Evolutionary conservation across 1,140 invertebrate species (phyloP).

Genomic region (Dolichoris vasculosae): DNA sequence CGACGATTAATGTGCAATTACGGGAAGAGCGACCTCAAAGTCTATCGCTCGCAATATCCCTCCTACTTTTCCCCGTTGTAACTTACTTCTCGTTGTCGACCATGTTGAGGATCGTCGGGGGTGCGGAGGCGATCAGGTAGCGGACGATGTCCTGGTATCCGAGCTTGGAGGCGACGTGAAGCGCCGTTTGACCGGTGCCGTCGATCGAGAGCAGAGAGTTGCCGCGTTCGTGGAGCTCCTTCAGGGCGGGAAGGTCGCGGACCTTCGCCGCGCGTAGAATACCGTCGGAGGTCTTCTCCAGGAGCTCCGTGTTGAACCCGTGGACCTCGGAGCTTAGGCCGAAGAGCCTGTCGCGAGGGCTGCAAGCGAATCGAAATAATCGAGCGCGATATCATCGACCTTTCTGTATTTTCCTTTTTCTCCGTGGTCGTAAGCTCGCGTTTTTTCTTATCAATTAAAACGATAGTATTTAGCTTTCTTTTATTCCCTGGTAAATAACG

Average conservation of each 20-base stretch:
- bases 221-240: conserved; percentile 87
- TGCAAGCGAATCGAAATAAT: conserved; percentile 59
- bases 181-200: conserved; percentile 88
- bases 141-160: conserved; percentile 93
- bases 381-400: no score
- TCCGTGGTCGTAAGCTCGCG: no score
- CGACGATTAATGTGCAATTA: background rate
- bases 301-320: conserved; percentile 75
- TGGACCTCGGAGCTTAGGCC: conserved; percentile 70
- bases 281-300: conserved; percentile 86
- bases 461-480: no score
- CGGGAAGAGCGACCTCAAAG: background rate
- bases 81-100: conserved; percentile 89
- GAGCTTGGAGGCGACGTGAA: conserved; percentile 90
- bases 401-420: no score
- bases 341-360: conserved; percentile 70
- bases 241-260: conserved; percentile 84
- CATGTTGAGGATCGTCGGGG: conserved; percentile 89
- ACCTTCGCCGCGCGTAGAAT: conserved; percentile 87
- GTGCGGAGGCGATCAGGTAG: conserved; percentile 90
- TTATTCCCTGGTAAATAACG: no score
- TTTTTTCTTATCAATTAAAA: no score
- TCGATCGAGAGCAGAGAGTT: conserved; percentile 91
- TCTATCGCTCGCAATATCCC: background rate
- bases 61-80: background rate